A percentile compares a stretch with the other conserved stretches of the same genome.
Conservation (phyloP, 1,140 invertebrate species). For the Xylocopa sonorina region DNA sequence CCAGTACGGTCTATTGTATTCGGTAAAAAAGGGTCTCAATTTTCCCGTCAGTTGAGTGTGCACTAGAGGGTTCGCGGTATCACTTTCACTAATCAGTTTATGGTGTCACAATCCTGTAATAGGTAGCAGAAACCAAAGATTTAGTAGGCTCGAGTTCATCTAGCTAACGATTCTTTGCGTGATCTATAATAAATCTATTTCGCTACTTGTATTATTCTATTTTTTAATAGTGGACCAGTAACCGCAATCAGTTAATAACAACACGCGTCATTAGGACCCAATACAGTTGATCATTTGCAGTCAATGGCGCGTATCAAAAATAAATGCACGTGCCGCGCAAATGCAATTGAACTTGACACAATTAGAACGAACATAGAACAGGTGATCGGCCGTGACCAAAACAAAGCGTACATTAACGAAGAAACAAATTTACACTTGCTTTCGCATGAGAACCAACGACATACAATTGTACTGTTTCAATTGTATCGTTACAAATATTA, state of each 20-base stretch:
- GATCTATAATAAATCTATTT: not conserved
- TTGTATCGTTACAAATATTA: not conserved
- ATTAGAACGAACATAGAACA: constrained; percentile 11
- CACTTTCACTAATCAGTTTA: not conserved
- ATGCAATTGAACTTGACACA: constrained; percentile 33
- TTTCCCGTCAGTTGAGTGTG: not conserved
- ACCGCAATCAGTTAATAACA: not conserved
- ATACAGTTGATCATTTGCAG: not conserved
- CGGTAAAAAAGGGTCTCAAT: not conserved
- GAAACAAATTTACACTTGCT: not conserved
- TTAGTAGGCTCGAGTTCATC: not conserved
- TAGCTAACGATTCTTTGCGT: too few relatives aligned
- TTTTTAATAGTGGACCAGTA: not conserved
- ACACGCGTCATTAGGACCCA: not conserved
- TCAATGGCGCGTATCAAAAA: not conserved
- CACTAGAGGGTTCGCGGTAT: not conserved
- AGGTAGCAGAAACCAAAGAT: not conserved
- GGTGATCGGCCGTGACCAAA: constrained; percentile 40
- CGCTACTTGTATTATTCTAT: not conserved
- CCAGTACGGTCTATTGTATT: not conserved
- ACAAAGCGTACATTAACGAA: constrained; percentile 8
- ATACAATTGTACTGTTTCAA: not conserved
- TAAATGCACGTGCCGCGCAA: constrained; percentile 1
- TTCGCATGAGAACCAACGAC: too few relatives aligned
- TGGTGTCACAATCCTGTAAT: not conserved